phyloP scores from a whole-genome alignment of 2,113 vertebrate genomes.

The Dasypus novemcinctus region DNA sequence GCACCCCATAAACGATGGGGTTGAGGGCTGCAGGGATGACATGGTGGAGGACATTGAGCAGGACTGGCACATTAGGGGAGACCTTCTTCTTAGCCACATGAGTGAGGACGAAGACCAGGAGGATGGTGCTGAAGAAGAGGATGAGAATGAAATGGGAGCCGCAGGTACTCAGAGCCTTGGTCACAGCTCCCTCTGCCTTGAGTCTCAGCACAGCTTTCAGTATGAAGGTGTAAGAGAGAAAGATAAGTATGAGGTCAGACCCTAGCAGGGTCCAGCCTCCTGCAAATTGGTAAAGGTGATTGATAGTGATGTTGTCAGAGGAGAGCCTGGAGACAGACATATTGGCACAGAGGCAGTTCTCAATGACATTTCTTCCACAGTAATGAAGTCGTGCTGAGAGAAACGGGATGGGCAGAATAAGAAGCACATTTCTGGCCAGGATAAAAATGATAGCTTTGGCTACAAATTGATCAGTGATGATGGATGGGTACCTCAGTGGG shows the following conservation, averaged over 20 bases:
- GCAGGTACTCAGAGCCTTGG: slow-evolving; percentile 30
- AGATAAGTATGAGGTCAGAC: neutral
- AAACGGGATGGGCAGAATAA: neutral
- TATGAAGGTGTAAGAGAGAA: slow-evolving; percentile 15
- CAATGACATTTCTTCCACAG: slow-evolving; percentile 26
- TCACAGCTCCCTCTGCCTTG: neutral
- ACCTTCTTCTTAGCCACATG: slow-evolving; percentile 44
- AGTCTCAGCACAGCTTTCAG: neutral
- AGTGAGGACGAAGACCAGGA: slow-evolving; percentile 69
- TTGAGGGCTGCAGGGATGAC: slow-evolving; percentile 59
- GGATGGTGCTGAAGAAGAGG: slow-evolving; percentile 71
- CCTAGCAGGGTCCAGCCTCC: neutral
- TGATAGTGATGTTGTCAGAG: neutral
- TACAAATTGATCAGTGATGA: slow-evolving; percentile 60
- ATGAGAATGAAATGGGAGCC: slow-evolving; percentile 37
- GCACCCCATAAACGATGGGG: slow-evolving; percentile 45
- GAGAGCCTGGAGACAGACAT: neutral
- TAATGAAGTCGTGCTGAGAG: slow-evolving; percentile 10
- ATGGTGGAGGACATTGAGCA: slow-evolving; percentile 37
- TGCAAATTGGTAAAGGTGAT: neutral
- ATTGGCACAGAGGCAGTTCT: neutral
- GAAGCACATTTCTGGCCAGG: neutral
- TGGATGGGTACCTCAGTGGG: slow-evolving; percentile 47
- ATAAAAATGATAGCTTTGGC: neutral
- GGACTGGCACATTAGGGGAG: neutral